Base-by-base conservation (phyloP, 2,888 invertebrate species). In the Apamea anceps region DNA sequence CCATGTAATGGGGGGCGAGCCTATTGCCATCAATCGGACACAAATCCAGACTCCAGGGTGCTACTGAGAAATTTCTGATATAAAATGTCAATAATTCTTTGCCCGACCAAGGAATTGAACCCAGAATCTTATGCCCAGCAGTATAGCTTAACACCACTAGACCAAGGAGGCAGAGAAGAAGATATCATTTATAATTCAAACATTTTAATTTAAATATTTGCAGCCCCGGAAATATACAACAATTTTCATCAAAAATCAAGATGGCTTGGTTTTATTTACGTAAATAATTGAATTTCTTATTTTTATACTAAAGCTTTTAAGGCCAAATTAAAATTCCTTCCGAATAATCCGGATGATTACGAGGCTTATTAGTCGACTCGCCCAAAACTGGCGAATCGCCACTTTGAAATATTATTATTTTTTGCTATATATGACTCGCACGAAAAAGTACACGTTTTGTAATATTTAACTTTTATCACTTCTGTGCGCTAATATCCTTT, bases 261-360 rank as follows among this genome's bases (percentile, higher is more conserved):
- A 67, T 54, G 21, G 42, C 42, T 21, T 12, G 28, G 21, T 21
- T 21, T 65, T 60, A 70, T 73, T 72, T 66, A 57, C 72, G 54
- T 7, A 82, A 77, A 77, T 85, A 77, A 71, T 67, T 54, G 5
- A 80, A 81, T 77, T 72, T 67, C 15, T 80, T 18, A 48, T 63
- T 75, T 18, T 25, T 32, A 37, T 65, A 79, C 72, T 75, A 79
- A 77, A 72, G 71, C 74, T 86, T 74, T 86, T 76, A 72, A 65
- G 57, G 51, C 32, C 7, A 72, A 86, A 79, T 85, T 86, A 72
- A 74, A 80, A 80, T 85, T 80, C 76, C 37, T 77, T 37, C 13
- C 25, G 28, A 75, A 72, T 77, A 66, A 62, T 57, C 48, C 37
- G 74, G 54, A 66, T 54, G 71, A 60, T 72, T 74, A 7, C 12